Conservation (phyloP, 2,113 vertebrate species). For the Myotis davidii region DNA sequence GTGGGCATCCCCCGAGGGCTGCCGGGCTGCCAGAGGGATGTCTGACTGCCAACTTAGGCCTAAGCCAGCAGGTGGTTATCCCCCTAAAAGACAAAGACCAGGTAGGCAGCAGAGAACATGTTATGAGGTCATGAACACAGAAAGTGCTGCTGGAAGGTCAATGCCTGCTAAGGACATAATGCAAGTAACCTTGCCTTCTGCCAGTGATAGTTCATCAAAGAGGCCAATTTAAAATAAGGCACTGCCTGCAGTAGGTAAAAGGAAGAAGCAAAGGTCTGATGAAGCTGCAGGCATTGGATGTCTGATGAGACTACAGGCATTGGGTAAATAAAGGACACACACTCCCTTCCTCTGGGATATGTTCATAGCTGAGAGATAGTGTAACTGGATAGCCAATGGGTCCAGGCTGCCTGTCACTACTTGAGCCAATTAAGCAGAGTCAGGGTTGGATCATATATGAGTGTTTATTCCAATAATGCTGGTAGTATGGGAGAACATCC, state of each 20-base stretch:
- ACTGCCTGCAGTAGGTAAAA: not conserved
- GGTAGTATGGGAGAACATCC: no score
- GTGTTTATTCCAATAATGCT: no score
- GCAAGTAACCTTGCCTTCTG: not conserved
- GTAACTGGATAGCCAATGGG: no score
- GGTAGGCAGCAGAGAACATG: not conserved
- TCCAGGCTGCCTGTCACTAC: no score
- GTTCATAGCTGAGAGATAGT: not conserved
- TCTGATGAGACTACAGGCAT: not conserved
- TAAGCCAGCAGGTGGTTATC: no score
- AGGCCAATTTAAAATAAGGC: not conserved
- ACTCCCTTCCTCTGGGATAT: not conserved
- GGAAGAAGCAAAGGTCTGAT: not conserved
- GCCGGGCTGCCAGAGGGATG: no score
- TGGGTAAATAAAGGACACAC: not conserved
- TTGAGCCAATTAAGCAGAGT: no score
- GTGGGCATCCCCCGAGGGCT: no score
- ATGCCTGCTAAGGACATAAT: no score
- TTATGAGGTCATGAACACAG: not conserved
- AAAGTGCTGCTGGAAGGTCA: not conserved
- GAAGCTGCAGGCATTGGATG: not conserved
- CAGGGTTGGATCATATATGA: no score
- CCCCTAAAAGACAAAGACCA: not conserved
- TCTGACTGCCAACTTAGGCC: no score
- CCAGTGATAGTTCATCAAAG: not conserved